Evolutionary conservation across 2,113 vertebrate genomes (phyloP).

Genomic region (Thunnus thynnus): DNA sequence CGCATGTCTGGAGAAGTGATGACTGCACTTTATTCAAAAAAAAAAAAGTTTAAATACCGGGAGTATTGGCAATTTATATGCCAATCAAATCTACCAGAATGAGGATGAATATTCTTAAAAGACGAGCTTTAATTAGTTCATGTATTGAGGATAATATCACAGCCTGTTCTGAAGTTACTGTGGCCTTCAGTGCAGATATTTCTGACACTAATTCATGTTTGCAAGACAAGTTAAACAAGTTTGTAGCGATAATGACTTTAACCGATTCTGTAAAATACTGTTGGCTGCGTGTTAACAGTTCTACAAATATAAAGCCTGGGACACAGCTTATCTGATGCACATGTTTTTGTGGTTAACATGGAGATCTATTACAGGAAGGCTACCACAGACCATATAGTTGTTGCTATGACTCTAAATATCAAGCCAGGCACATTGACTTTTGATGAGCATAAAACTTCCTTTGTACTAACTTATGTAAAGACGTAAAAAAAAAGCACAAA

Average conservation of each 20-base stretch:
- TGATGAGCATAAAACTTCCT: not conserved
- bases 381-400: too few relatives aligned
- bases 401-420: not conserved
- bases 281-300: too few relatives aligned
- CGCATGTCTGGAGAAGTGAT: not conserved
- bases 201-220: too few relatives aligned
- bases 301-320: too few relatives aligned
- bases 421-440: not conserved
- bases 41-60: not conserved
- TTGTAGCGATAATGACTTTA: not conserved
- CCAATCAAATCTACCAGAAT: not conserved
- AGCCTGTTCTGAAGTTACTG: too few relatives aligned
- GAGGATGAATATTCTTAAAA: not conserved
- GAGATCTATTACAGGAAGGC: not conserved
- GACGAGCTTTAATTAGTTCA: not conserved
- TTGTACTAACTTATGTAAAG: not conserved
- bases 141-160: not conserved
- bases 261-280: not conserved
- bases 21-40: not conserved
- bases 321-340: not conserved
- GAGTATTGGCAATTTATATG: not conserved
- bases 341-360: not conserved
- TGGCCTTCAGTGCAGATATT: too few relatives aligned
- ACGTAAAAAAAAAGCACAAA: not conserved
- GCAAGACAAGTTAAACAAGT: too few relatives aligned